Evolutionary conservation across 2,888 invertebrate species (phyloP).

Genomic region (Masnerella sp.): DNA sequence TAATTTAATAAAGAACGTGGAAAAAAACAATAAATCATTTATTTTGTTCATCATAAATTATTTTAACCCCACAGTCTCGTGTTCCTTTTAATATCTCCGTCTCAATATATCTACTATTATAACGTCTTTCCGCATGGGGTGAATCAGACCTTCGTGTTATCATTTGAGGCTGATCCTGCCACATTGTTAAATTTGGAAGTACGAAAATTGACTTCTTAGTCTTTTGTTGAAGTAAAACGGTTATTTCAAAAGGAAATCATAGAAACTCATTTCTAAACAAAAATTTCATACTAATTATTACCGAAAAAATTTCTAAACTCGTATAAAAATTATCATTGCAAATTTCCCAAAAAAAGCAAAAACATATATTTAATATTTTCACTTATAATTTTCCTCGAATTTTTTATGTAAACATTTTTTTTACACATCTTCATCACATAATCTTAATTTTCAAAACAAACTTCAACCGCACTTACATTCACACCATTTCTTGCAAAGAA

Average conservation of each 20-base stretch:
- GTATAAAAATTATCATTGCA: no score
- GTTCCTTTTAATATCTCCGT: constrained; percentile 47
- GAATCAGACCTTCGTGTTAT: constrained; percentile 49
- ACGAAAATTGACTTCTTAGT: constrained; percentile 39
- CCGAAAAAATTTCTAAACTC: no score
- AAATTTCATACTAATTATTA: no score
- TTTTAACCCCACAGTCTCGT: constrained; percentile 47
- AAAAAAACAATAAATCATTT: constrained; percentile 24
- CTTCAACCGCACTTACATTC: no score
- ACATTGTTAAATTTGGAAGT: constrained; percentile 47
- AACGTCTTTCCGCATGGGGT: constrained; percentile 51
- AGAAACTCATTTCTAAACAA: no score
- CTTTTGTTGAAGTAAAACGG: constrained; percentile 3
- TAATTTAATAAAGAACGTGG: neutral
- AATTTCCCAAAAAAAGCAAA: no score
- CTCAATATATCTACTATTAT: constrained; percentile 52
- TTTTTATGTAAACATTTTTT: no score
- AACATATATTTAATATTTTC: no score
- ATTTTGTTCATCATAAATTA: constrained; percentile 31
- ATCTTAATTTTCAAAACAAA: no score
- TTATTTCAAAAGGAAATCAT: neutral
- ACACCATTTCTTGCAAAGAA: no score
- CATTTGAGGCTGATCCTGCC: constrained; percentile 38
- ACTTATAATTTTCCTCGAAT: no score
- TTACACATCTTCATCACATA: no score